Conservation (phyloP, 2,113 vertebrate species). For the Anseranas semipalmata region DNA sequence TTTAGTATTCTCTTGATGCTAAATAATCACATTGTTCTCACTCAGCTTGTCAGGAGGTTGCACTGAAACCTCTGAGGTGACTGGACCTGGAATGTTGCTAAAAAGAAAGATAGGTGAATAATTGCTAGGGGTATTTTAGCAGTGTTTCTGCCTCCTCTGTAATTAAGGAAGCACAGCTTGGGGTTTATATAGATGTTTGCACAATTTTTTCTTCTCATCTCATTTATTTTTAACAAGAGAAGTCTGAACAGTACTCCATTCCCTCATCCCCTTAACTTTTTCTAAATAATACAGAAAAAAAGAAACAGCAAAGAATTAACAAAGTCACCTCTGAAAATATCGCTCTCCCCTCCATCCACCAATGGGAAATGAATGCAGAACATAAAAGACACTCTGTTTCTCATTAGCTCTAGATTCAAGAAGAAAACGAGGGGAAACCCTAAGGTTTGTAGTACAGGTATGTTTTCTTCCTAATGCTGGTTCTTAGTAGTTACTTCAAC, state of each 20-base stretch:
- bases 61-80: slow-evolving; percentile 23
- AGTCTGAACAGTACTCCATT: background rate
- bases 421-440: background rate
- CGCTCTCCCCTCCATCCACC: background rate
- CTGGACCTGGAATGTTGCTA: slow-evolving; percentile 11
- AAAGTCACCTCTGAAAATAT: background rate
- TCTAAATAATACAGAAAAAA: background rate
- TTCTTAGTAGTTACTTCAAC: slow-evolving; percentile 5
- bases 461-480: background rate
- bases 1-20: slow-evolving; percentile 32
- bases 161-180: slow-evolving; percentile 56
- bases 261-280: background rate
- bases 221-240: background rate
- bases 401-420: background rate
- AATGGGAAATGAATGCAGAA: background rate
- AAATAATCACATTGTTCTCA: slow-evolving; percentile 55
- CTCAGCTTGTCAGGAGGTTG: slow-evolving; percentile 24
- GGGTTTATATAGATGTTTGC: slow-evolving; percentile 48
- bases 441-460: background rate
- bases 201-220: background rate
- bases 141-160: slow-evolving; percentile 12
- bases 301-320: background rate
- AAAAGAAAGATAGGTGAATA: slow-evolving; percentile 47
- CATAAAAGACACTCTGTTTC: background rate
- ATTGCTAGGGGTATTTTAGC: slow-evolving; percentile 37